phyloP scores from a whole-genome alignment of 2,797 vertebrate species.

The Dermochelys coriacea region DNA sequence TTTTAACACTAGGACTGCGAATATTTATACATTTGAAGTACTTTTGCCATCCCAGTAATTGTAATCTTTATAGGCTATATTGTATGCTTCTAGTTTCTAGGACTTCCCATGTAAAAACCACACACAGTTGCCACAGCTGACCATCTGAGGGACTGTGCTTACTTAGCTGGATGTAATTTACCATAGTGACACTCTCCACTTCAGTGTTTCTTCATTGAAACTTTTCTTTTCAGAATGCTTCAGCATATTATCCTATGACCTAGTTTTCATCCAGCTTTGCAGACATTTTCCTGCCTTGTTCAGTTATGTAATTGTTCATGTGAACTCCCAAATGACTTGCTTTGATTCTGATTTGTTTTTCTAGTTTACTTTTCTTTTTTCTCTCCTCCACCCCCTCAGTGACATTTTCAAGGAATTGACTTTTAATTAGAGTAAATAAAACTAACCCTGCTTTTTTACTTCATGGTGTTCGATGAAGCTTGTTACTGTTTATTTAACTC shows the following conservation, averaged over 20 bases:
- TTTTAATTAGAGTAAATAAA: conserved; percentile 3
- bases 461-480: conserved; percentile 37
- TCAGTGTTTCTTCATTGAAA: conserved; percentile 5
- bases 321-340: neutral
- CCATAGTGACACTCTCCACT: conserved; percentile 5
- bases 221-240: neutral
- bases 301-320: neutral
- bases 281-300: neutral
- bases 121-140: conserved; percentile 48
- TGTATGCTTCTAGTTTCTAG: conserved; percentile 5
- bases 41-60: neutral
- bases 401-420: conserved; percentile 25
- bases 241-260: neutral
- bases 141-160: conserved; percentile 12
- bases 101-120: conserved; percentile 27
- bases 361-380: neutral
- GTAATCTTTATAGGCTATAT: neutral
- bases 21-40: conserved; percentile 28
- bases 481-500: neutral
- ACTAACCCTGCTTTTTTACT: conserved; percentile 30
- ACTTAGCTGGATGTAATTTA: conserved; percentile 21
- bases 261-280: neutral
- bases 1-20: conserved; percentile 37
- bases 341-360: neutral
- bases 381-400: neutral